Conservation (phyloP, 2,113 vertebrate genomes). For the Xiphorhynchus elegans region DNA sequence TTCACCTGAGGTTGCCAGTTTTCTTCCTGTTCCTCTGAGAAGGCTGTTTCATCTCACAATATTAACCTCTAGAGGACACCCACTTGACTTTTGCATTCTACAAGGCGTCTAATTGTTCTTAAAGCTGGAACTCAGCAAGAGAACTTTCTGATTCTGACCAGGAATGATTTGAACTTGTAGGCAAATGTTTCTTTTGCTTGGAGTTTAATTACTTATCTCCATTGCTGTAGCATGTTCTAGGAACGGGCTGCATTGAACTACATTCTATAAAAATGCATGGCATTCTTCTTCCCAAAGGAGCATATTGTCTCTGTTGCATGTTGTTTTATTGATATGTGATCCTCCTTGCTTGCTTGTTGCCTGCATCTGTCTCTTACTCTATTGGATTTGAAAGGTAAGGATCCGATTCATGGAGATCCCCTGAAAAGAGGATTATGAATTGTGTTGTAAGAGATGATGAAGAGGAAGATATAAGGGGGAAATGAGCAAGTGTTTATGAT, state of each 20-base stretch:
- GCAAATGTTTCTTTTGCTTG: neutral
- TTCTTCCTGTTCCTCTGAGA: neutral
- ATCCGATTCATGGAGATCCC: neutral
- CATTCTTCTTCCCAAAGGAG: neutral
- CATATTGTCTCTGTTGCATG: neutral
- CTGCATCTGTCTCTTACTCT: neutral
- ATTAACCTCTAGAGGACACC: neutral
- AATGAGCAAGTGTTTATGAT: neutral
- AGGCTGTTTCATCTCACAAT: neutral
- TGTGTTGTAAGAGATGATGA: neutral
- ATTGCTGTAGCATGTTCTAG: neutral
- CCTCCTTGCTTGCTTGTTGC: neutral
- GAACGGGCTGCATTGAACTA: neutral
- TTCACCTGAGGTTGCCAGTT: neutral
- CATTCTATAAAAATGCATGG: neutral
- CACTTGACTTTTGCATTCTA: neutral
- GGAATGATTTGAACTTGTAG: slow-evolving; percentile 1
- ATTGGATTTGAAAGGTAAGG: neutral
- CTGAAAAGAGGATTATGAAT: neutral
- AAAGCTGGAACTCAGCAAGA: neutral
- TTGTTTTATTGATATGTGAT: neutral
- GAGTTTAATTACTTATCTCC: neutral
- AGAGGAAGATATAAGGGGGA: neutral
- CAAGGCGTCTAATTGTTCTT: slow-evolving; percentile 9
- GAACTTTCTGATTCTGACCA: neutral